Conservation (phyloP, 2,797 vertebrate genomes). For the Masticophis lateralis region DNA sequence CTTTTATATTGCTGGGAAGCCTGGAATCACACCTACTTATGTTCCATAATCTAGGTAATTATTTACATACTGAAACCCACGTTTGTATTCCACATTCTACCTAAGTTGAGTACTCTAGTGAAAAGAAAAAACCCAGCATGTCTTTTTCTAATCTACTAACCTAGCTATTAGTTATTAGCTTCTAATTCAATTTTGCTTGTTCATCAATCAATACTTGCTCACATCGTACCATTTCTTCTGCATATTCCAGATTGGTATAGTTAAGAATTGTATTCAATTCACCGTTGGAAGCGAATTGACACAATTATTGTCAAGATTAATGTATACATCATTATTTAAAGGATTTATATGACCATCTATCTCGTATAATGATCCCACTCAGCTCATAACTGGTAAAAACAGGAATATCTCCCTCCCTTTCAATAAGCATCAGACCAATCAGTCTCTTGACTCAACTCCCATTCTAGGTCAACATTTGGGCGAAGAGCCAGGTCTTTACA, state of each 20-base stretch:
- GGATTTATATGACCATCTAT: not conserved
- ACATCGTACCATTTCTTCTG: not conserved
- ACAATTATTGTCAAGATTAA: not conserved
- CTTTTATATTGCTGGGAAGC: not conserved
- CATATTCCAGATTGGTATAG: not conserved
- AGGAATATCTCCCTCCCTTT: not conserved
- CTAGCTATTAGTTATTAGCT: not conserved
- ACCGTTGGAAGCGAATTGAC: not conserved
- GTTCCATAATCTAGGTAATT: not conserved
- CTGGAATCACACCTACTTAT: not conserved
- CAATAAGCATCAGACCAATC: not conserved
- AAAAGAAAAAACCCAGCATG: not conserved
- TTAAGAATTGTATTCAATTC: not conserved
- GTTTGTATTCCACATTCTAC: not conserved
- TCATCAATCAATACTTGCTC: not conserved
- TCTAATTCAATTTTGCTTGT: not conserved
- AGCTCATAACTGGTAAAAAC: not conserved
- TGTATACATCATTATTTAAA: not conserved
- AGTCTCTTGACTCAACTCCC: not conserved
- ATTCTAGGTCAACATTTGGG: not conserved
- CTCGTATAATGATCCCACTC: not conserved
- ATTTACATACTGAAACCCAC: not conserved
- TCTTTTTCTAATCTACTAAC: not conserved
- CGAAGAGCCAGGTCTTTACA: not conserved
- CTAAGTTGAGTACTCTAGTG: not conserved